A percentile compares a stretch with the other conserved stretches of the same genome.
phyloP scores from a whole-genome alignment of 2,113 vertebrate genomes.

The Zingel zingel region DNA sequence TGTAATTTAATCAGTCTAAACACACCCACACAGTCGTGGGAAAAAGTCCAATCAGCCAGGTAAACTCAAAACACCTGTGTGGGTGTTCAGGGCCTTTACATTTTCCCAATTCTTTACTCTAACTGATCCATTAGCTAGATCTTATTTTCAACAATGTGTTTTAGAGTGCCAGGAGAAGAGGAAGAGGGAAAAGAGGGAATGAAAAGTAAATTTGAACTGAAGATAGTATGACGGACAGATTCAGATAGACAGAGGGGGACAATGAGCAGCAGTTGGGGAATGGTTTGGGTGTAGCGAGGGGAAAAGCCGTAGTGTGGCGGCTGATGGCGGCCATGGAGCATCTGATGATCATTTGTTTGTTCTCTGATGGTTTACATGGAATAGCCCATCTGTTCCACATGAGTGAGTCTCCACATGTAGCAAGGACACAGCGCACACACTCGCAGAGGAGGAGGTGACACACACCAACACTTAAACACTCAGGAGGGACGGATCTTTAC shows the following conservation, averaged over 20 bases:
- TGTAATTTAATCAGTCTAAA: too few relatives aligned
- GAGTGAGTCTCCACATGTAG: slow-evolving; percentile 42
- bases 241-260: slow-evolving; percentile 8
- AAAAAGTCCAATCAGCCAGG: too few relatives aligned
- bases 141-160: neutral
- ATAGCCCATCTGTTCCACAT: slow-evolving; percentile 54
- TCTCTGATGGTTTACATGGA: slow-evolving; percentile 56
- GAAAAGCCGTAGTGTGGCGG: slow-evolving; percentile 15
- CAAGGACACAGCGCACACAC: slow-evolving; percentile 19
- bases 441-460: slow-evolving; percentile 1
- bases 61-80: too few relatives aligned
- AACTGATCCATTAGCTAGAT: neutral
- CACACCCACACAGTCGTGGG: too few relatives aligned
- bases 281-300: slow-evolving; percentile 32
- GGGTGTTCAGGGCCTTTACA: too few relatives aligned
- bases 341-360: slow-evolving; percentile 57
- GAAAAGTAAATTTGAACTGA: slow-evolving; percentile 13
- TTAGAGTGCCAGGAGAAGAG: slow-evolving; percentile 14
- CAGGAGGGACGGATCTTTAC: neutral
- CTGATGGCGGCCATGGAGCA: slow-evolving; percentile 17
- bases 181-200: neutral
- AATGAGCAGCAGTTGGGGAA: slow-evolving; percentile 46
- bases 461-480: neutral
- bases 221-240: neutral
- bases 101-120: neutral